A percentile compares a stretch with the other conserved stretches of the same genome.
Evolutionary conservation across 2,888 invertebrate genomes (phyloP).

Genomic region (Eutolmus rufibarbis): DNA sequence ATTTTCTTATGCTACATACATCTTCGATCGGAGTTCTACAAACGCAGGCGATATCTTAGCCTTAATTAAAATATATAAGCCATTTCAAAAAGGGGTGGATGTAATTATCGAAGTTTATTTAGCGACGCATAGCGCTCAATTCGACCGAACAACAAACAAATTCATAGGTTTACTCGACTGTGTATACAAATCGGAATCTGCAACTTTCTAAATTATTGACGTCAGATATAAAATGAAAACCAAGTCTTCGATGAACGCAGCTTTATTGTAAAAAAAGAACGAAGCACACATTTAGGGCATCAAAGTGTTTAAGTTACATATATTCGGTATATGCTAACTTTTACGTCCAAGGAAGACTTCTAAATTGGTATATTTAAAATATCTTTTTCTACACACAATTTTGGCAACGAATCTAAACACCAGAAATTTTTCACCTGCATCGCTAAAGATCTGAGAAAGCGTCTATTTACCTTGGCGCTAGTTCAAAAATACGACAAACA

Average conservation of each 20-base stretch:
- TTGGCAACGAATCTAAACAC: neutral
- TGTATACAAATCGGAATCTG: neutral
- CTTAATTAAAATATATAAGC: neutral
- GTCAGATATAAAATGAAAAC: slow-evolving; percentile 7
- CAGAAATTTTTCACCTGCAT: neutral
- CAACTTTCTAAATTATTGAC: slow-evolving; percentile 36
- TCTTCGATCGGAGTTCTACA: neutral
- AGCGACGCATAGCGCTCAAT: neutral
- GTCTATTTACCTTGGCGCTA: neutral
- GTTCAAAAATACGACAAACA: neutral
- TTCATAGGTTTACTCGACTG: neutral
- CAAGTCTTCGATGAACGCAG: neutral
- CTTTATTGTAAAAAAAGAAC: neutral
- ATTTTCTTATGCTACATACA: neutral
- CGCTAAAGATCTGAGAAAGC: neutral
- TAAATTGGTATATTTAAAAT: neutral
- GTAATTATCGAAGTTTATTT: neutral
- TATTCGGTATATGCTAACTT: neutral
- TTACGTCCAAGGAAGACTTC: neutral
- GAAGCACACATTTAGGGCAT: neutral
- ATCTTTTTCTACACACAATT: neutral
- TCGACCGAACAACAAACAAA: neutral
- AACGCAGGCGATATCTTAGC: neutral
- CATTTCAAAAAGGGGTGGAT: neutral
- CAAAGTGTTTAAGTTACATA: neutral